These are phyloP conservation scores for Semnopithecus entellus DNA, from an alignment of 2,113 vertebrate species.

Conservation along the genomic window DNA sequence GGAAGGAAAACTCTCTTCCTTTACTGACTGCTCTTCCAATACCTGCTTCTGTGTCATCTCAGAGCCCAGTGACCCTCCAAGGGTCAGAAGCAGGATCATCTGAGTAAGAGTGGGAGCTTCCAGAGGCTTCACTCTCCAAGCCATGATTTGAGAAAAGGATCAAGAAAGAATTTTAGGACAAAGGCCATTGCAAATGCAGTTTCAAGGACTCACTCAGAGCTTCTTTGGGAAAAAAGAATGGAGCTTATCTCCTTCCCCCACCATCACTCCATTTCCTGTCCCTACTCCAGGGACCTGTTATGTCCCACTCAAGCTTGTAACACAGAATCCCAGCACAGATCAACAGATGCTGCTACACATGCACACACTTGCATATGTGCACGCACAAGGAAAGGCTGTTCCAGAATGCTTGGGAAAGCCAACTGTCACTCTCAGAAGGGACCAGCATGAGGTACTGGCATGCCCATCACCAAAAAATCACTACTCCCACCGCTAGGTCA, in stretches of 20 bases:
- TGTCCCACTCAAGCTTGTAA: neutral
- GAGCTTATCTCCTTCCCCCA: neutral
- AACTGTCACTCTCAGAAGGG: neutral
- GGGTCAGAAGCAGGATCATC: neutral
- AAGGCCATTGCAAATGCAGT: neutral
- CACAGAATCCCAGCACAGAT: neutral
- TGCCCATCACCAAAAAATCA: neutral
- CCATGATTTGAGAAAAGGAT: neutral
- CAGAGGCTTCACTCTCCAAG: neutral
- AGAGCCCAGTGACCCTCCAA: neutral
- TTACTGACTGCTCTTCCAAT: neutral
- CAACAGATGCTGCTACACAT: neutral
- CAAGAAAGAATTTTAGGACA: neutral
- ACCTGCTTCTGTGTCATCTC: neutral
- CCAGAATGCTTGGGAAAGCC: neutral
- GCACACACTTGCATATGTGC: accelerated
- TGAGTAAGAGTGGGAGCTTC: neutral
- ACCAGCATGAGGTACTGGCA: neutral
- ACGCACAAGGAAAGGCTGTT: neutral
- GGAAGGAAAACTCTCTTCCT: neutral
- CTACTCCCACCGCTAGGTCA: neutral
- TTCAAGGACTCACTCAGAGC: neutral
- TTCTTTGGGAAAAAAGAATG: neutral
- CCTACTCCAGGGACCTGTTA: neutral
- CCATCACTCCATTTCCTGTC: neutral